Conservation (phyloP, 2,113 vertebrate genomes). For the Orycteropus afer region DNA sequence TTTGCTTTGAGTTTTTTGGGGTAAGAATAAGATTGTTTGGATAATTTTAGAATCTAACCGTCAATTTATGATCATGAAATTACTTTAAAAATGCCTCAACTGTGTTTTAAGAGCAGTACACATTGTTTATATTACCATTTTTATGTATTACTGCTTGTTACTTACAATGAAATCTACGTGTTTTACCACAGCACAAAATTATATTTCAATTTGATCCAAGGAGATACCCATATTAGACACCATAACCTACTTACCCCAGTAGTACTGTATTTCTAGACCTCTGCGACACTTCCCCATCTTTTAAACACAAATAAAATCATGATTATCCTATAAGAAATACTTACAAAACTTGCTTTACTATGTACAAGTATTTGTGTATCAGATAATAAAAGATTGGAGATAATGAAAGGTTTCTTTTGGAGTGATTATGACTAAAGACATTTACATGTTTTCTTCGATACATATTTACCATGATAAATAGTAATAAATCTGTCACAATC, state of each 20-base stretch:
- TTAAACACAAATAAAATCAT: constrained; percentile 24
- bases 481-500: constrained; percentile 72
- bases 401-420: constrained; percentile 61
- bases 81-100: constrained; percentile 3
- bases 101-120: background rate
- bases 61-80: background rate
- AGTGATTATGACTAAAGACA: constrained; percentile 69
- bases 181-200: background rate
- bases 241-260: background rate
- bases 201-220: constrained; percentile 24
- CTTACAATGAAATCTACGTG: background rate
- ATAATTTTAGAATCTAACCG: background rate
- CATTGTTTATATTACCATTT: background rate
- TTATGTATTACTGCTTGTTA: background rate
- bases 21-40: background rate
- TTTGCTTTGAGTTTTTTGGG: background rate
- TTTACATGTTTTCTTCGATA: constrained; percentile 67
- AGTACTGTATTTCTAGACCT: background rate
- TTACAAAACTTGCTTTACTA: constrained; percentile 18
- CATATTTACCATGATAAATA: constrained; percentile 72
- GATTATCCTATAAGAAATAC: background rate
- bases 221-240: background rate
- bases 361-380: constrained; percentile 60
- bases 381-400: constrained; percentile 42
- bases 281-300: background rate